Evolutionary conservation across 2,888 invertebrate species (phyloP), one percentile per base, ranked within the genome.

Genomic region (Stomorhina lunata): DNA sequence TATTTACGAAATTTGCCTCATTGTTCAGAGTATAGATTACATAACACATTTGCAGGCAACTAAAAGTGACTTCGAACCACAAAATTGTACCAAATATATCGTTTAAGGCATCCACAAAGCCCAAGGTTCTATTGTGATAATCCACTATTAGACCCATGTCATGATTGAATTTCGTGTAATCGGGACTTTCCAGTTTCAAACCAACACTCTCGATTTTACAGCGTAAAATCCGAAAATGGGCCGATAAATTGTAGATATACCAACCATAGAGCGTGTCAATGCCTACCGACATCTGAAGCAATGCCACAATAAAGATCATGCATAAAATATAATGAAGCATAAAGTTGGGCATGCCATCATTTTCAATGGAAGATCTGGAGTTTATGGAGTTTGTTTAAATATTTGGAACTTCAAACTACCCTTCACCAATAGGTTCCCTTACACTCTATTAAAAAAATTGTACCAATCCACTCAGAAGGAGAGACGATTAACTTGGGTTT

Each of bases 211-310:
- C 73, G 4, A 85, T 17, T 53, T 84, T 77, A 0, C 78, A 53
- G 2, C 83, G 63, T 10, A 85, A 55, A 4, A 84, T 81, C 6
- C 75, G 82, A 55, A 84, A 84, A 68, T 85, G 84, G 1, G 73
- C 84, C 0, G 85, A 69, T 32, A 85, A 78, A 37, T 75, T 81
- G 15, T 80, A 53, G 1, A 85, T 77, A 34, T 63, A 84, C 85
- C 85, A 85, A 10, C 76, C 79, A 40, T 79, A 85, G 0, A 85
- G 48, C 10, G 78, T 37, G 29, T 85, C 85, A 10, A 83, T 55
- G 10, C 65, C 73, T n/a, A 73, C 59, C 4, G 69, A 59, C 69
- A 78, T 63, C 65, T 75, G 69, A 0, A 69, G 45, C 25, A 73
- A 4, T 2, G 34, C 55, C 59, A 71, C 78, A 1, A 71, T 48